Evolutionary conservation across 2,113 vertebrate species (phyloP).

Genomic region (Psilopsiagon aurifrons): DNA sequence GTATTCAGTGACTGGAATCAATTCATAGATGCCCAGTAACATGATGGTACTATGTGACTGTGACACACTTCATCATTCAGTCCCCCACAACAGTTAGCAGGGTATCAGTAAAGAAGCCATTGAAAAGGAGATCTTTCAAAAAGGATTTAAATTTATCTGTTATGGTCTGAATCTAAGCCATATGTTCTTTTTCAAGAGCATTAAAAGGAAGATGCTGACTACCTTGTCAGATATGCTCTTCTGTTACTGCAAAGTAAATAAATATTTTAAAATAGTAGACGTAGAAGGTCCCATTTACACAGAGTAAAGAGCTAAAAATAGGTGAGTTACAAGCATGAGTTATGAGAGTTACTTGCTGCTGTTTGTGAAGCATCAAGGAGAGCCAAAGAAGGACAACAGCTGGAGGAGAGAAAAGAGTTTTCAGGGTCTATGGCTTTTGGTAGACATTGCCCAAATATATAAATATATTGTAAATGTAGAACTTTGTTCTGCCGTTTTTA

Average conservation of each 20-base stretch:
- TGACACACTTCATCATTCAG: background rate
- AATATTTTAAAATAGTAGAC: background rate
- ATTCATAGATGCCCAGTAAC: background rate
- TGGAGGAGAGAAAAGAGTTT: background rate
- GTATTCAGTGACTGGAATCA: background rate
- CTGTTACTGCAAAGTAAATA: background rate
- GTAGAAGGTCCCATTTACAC: background rate
- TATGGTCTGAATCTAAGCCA: background rate
- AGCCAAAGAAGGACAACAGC: background rate
- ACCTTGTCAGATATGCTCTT: background rate
- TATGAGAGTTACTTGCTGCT: background rate
- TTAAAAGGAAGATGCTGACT: background rate
- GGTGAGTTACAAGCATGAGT: background rate
- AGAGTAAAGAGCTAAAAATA: background rate
- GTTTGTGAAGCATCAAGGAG: background rate
- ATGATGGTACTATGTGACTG: background rate
- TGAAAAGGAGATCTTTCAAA: background rate
- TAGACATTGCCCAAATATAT: background rate
- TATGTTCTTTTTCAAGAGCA: background rate
- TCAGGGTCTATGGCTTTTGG: background rate
- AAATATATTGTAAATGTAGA: background rate
- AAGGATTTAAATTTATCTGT: background rate
- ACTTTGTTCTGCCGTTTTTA: background rate
- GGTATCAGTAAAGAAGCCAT: background rate
- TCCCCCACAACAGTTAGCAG: background rate